Evolutionary conservation across 2,113 vertebrate species (phyloP).

Genomic region (Petaurus breviceps): DNA sequence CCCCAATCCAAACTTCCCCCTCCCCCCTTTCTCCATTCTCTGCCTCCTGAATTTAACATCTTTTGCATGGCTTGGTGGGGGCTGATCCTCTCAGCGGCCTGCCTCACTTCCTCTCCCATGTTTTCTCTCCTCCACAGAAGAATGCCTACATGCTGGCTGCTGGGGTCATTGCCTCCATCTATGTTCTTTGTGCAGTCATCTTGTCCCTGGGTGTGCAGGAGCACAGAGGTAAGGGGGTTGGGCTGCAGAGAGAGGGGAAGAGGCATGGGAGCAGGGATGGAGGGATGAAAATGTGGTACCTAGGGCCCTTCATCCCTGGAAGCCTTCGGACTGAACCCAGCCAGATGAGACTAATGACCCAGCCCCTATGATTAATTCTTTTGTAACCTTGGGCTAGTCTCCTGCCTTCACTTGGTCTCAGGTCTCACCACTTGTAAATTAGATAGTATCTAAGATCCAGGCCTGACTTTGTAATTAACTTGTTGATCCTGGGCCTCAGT

Average conservation of each 20-base stretch:
- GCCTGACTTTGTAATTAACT: neutral
- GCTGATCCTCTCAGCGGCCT: neutral
- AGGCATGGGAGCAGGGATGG: neutral
- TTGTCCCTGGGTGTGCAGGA: conserved; percentile 91
- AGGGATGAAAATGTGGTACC: neutral
- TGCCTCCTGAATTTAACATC: neutral
- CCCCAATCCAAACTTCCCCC: rapidly evolving
- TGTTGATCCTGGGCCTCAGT: neutral
- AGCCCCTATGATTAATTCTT: neutral
- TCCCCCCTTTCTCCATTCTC: neutral
- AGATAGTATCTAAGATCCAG: neutral
- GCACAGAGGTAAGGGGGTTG: conserved; percentile 85
- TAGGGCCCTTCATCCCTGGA: neutral
- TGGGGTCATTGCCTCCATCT: conserved; percentile 91
- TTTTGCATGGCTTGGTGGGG: neutral
- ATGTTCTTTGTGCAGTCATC: conserved; percentile 89
- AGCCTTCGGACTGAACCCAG: neutral
- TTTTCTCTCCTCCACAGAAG: conserved; percentile 79
- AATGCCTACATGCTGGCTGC: conserved; percentile 93
- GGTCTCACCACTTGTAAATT: neutral
- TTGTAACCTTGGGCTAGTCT: neutral
- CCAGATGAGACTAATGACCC: neutral
- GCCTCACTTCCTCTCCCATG: neutral
- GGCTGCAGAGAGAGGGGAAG: neutral
- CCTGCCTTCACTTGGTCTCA: neutral